phyloP scores from a whole-genome alignment of 2,113 vertebrate species.

The Helogale parvula region DNA sequence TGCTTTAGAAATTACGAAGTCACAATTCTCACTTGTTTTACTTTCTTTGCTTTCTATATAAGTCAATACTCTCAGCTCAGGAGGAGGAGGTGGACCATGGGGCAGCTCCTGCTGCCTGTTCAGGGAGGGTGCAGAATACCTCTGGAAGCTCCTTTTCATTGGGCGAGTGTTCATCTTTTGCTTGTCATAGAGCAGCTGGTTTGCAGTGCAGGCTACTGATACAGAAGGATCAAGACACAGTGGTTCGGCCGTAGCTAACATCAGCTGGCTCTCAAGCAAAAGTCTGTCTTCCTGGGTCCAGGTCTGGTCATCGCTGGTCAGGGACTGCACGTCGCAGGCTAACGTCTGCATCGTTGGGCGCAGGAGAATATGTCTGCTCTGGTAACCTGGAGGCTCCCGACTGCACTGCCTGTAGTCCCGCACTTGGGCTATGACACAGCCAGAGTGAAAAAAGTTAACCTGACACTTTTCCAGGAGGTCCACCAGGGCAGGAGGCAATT shows the following conservation, averaged over 20 bases:
- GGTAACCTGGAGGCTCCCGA: slow-evolving; percentile 90
- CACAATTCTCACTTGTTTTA: slow-evolving; percentile 88
- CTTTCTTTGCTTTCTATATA: slow-evolving; percentile 93
- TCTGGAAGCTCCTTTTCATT: slow-evolving; percentile 94
- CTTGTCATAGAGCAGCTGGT: slow-evolving; percentile 94
- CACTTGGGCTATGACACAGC: slow-evolving; percentile 95
- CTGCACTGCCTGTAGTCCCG: slow-evolving; percentile 94
- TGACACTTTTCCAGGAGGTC: slow-evolving; percentile 95
- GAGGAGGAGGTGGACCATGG: slow-evolving; percentile 87
- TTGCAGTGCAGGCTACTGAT: slow-evolving; percentile 94
- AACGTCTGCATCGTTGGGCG: slow-evolving; percentile 96
- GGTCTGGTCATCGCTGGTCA: slow-evolving; percentile 90
- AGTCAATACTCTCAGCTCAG: slow-evolving; percentile 90
- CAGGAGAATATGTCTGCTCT: slow-evolving; percentile 93
- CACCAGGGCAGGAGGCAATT: slow-evolving; percentile 94
- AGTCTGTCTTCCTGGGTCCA: slow-evolving; percentile 92
- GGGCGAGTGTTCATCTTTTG: slow-evolving; percentile 94
- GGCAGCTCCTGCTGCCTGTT: slow-evolving; percentile 91
- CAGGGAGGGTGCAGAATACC: slow-evolving; percentile 90
- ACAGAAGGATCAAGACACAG: slow-evolving; percentile 96
- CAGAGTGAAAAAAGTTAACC: slow-evolving; percentile 96
- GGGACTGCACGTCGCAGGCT: slow-evolving; percentile 93
- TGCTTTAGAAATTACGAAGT: slow-evolving; percentile 94
- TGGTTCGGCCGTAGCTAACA: slow-evolving; percentile 95
- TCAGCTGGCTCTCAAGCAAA: slow-evolving; percentile 94